phyloP scores from a whole-genome alignment of 2,888 invertebrate genomes.

The Ypsolopha sequella region DNA sequence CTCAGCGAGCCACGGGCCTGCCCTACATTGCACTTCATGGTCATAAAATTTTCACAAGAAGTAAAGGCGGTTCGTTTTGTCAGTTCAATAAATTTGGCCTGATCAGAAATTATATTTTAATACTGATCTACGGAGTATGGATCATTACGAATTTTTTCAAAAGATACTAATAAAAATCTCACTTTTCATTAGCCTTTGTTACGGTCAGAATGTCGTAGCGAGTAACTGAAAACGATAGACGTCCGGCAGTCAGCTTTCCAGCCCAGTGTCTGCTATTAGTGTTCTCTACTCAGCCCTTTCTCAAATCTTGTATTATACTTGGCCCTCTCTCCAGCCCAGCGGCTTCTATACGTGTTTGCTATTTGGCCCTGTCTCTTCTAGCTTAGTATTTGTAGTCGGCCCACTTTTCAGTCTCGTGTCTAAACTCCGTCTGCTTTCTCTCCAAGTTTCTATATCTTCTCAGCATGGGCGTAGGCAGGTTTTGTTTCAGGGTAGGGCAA shows the following conservation, averaged over 20 bases:
- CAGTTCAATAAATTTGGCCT: slow-evolving; percentile 66
- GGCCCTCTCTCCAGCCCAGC: no score
- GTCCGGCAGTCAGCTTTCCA: slow-evolving; percentile 36
- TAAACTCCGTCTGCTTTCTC: no score
- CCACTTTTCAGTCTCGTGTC: no score
- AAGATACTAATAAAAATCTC: slow-evolving; percentile 41
- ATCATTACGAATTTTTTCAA: slow-evolving; percentile 27
- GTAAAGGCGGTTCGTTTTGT: slow-evolving; percentile 60
- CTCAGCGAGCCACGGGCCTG: slow-evolving; percentile 19
- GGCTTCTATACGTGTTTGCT: slow-evolving; percentile 17
- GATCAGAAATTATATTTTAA: slow-evolving; percentile 49
- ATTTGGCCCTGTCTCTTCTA: slow-evolving; percentile 7
- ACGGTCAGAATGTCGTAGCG: slow-evolving; percentile 14
- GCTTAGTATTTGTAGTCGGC: no score
- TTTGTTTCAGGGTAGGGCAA: no score
- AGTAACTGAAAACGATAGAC: slow-evolving; percentile 6
- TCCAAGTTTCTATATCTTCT: no score
- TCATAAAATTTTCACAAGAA: slow-evolving; percentile 49
- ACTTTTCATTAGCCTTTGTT: slow-evolving; percentile 35
- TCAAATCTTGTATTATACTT: no score
- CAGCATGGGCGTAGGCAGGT: no score
- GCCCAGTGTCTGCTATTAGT: slow-evolving; percentile 20
- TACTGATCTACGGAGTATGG: slow-evolving; percentile 55
- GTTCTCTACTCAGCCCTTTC: slow-evolving; percentile 14
- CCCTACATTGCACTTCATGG: slow-evolving; percentile 56